Conservation (phyloP, 2,113 vertebrate species). For the Gulo gulo region DNA sequence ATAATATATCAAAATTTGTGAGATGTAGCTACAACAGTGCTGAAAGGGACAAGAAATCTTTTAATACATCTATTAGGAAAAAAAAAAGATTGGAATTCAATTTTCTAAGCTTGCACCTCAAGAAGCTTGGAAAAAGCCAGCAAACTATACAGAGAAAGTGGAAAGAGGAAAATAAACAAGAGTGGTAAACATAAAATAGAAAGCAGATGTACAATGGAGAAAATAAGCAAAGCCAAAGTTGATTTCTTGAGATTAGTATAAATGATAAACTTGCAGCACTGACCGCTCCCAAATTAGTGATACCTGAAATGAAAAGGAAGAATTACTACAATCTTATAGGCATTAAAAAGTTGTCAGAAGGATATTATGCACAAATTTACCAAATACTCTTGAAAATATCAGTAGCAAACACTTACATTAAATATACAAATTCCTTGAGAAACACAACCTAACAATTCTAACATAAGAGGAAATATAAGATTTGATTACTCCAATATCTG, state of each 20-base stretch:
- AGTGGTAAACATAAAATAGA: not conserved
- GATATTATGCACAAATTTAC: not conserved
- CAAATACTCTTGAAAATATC: not conserved
- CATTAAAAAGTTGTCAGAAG: not conserved
- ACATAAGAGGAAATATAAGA: not conserved
- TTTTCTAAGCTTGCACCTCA: not conserved
- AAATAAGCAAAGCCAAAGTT: not conserved
- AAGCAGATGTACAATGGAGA: not conserved
- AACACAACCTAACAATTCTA: not conserved
- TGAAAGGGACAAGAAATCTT: not conserved
- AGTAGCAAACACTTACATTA: not conserved
- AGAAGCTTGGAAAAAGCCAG: not conserved
- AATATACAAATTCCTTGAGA: not conserved
- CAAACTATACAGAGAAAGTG: not conserved
- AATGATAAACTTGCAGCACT: not conserved
- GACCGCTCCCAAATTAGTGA: not conserved
- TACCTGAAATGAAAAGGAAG: not conserved
- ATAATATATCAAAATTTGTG: not conserved
- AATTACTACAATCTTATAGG: not conserved
- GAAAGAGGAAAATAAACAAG: not conserved
- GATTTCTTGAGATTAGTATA: not conserved
- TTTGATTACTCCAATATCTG: not conserved
- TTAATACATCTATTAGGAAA: not conserved
- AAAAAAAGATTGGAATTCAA: not conserved
- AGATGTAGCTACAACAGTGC: not conserved